Evolutionary conservation across 2,888 invertebrate species (phyloP).

Genomic region (Erebia epiphron): DNA sequence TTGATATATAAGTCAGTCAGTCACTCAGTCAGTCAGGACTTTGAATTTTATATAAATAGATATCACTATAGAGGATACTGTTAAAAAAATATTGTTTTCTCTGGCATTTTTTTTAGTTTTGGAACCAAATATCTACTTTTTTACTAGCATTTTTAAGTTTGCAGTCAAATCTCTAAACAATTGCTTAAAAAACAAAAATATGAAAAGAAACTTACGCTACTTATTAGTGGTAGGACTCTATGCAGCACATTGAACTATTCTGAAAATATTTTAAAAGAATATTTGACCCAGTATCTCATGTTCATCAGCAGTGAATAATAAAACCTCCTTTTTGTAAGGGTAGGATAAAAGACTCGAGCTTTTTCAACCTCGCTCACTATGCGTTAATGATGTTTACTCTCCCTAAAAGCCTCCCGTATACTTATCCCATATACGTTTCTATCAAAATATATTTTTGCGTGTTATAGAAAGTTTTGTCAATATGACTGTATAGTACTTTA

Average conservation of each 20-base stretch:
- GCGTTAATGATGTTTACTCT: conserved; percentile 76
- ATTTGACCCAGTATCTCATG: conserved; percentile 18
- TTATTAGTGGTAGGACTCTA: too few relatives aligned
- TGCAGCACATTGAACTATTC: background rate
- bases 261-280: background rate
- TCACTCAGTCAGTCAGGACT: too few relatives aligned
- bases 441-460: conserved; percentile 46
- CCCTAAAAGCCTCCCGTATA: conserved; percentile 68
- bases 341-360: conserved; percentile 58
- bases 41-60: too few relatives aligned
- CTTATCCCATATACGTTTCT: conserved; percentile 46
- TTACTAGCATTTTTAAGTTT: too few relatives aligned
- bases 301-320: conserved; percentile 32
- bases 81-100: too few relatives aligned
- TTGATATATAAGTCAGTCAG: too few relatives aligned
- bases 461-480: conserved; percentile 45
- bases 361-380: conserved; percentile 65
- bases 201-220: too few relatives aligned
- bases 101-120: too few relatives aligned
- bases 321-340: conserved; percentile 46
- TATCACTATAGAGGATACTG: too few relatives aligned
- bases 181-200: too few relatives aligned
- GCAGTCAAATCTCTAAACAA: too few relatives aligned
- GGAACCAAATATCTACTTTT: too few relatives aligned
- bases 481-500: conserved; percentile 7